phyloP scores from a whole-genome alignment of 2,113 vertebrate genomes.

The Lophius piscatorius region DNA sequence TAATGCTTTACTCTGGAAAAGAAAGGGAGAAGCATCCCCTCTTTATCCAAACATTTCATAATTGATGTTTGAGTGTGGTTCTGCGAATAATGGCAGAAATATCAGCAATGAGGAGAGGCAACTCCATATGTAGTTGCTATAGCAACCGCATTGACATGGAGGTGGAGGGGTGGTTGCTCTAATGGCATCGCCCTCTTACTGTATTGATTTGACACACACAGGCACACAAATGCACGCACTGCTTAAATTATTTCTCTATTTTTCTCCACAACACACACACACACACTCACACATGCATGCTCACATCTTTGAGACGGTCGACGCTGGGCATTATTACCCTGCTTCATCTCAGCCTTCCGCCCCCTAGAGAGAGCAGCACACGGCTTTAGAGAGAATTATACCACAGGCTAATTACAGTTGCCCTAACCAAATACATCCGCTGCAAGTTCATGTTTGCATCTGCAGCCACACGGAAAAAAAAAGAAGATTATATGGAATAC shows the following conservation, averaged over 20 bases:
- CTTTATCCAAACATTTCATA: constrained; percentile 15
- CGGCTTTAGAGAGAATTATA: constrained; percentile 41
- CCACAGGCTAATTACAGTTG: constrained; percentile 64
- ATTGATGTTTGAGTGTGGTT: constrained; percentile 15
- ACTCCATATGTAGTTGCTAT: constrained; percentile 64
- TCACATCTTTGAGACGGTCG: constrained; percentile 20
- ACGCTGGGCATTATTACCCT: constrained; percentile 19
- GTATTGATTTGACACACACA: constrained; percentile 69
- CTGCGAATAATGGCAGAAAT: constrained; percentile 35
- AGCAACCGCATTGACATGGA: constrained; percentile 68
- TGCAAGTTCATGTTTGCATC: constrained; percentile 41
- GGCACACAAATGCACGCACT: constrained; percentile 18
- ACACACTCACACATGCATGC: constrained; percentile 20
- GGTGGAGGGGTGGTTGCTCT: constrained; percentile 34
- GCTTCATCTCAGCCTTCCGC: constrained; percentile 31
- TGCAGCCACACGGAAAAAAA: constrained; percentile 36
- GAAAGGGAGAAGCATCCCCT: neutral
- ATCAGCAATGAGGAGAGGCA: constrained; percentile 50
- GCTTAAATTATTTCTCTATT: constrained; percentile 37
- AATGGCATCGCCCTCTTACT: constrained; percentile 64
- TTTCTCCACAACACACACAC: constrained; percentile 12
- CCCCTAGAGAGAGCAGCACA: constrained; percentile 39
- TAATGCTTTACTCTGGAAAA: constrained; percentile 7
- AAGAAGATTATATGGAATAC: constrained; percentile 42
- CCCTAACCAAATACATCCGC: constrained; percentile 42